Conservation (phyloP, 2,113 vertebrate genomes). For the Carassius carassius region DNA sequence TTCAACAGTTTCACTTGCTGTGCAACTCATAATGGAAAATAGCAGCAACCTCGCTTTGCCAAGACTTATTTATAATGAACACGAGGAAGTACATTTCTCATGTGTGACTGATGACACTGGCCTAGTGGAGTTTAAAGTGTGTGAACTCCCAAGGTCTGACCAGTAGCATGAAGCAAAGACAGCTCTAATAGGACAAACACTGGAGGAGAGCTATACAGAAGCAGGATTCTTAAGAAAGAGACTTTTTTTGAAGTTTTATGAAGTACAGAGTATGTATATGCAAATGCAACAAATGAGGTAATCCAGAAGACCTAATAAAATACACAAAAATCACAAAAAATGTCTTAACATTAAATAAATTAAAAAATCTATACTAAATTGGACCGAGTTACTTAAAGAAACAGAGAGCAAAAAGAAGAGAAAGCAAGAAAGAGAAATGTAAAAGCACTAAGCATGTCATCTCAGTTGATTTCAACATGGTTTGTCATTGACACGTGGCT, state of each 20-base stretch:
- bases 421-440: background rate
- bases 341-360: no score
- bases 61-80: background rate
- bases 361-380: no score
- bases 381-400: background rate
- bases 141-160: background rate
- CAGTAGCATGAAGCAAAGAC: background rate
- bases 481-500: background rate
- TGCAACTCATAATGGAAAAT: background rate
- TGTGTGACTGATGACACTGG: background rate
- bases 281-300: background rate
- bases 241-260: no score
- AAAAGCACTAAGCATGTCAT: background rate
- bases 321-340: no score
- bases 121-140: constrained; percentile 5
- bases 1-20: background rate
- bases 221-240: background rate
- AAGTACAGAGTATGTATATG: no score
- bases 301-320: background rate
- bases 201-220: background rate
- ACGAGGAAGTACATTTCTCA: background rate
- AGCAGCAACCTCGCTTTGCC: background rate
- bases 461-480: background rate
- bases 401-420: background rate
- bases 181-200: background rate